phyloP scores from a whole-genome alignment of 2,888 invertebrate genomes.

The Mallateleia sp. region DNA sequence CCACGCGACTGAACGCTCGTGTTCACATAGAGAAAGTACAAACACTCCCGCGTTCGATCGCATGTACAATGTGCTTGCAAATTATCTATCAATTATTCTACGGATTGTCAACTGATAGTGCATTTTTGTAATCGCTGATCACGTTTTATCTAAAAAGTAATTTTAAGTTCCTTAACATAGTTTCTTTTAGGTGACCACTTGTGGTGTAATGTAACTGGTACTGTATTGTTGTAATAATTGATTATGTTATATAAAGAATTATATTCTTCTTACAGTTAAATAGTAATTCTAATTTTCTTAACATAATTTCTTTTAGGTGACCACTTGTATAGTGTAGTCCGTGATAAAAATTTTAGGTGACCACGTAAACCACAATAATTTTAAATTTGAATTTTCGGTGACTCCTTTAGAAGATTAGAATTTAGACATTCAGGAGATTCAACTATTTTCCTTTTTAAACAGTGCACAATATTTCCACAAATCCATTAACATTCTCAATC shows the following conservation, averaged over 20 bases:
- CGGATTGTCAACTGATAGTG: not conserved
- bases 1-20: constrained; percentile 61
- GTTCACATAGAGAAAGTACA: constrained; percentile 67
- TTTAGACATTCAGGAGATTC: too few relatives aligned
- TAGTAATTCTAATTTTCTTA: not conserved
- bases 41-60: constrained; percentile 47
- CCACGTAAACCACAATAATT: not conserved
- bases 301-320: not conserved
- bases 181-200: not conserved
- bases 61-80: constrained; percentile 48
- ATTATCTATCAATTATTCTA: constrained; percentile 47
- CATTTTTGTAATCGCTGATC: not conserved
- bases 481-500: constrained; percentile 41
- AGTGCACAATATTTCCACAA: constrained; percentile 9
- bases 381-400: not conserved
- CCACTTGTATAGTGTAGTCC: not conserved
- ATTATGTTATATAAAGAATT: too few relatives aligned
- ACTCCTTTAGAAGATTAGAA: not conserved
- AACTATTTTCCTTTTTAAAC: not conserved
- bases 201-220: too few relatives aligned
- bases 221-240: too few relatives aligned
- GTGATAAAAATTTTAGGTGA: not conserved
- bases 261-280: too few relatives aligned
- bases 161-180: not conserved
- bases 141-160: too few relatives aligned